Percentiles rank a stretch among this genome's conserved stretches.
Evolutionary conservation across 2,888 invertebrate genomes (phyloP).

Genomic region (Hipparchia semele): DNA sequence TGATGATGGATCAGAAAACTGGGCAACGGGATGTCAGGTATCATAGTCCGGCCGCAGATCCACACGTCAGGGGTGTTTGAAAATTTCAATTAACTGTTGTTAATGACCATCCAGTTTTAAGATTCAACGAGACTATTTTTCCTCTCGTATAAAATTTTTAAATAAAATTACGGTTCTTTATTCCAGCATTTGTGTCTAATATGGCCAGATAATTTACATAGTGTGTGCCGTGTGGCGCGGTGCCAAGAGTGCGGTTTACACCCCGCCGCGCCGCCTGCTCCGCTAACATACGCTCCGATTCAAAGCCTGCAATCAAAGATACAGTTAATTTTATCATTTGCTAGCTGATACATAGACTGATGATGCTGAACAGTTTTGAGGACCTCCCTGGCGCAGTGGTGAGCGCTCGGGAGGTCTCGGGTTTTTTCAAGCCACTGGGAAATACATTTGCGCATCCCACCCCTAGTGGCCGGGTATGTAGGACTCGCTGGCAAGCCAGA

Average conservation of each 20-base stretch:
- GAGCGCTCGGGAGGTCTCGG: too few relatives aligned
- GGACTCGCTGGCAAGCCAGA: too few relatives aligned
- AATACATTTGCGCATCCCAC: too few relatives aligned
- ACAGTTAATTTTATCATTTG: conserved; percentile 15
- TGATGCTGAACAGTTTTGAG: too few relatives aligned
- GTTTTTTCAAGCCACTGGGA: too few relatives aligned
- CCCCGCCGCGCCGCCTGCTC: conserved; percentile 44
- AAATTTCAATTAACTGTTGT: not conserved
- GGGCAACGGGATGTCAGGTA: too few relatives aligned
- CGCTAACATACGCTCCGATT: conserved; percentile 34
- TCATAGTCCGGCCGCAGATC: too few relatives aligned
- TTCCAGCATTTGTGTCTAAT: conserved; percentile 37
- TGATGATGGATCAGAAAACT: too few relatives aligned
- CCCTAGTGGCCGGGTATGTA: too few relatives aligned
- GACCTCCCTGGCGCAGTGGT: too few relatives aligned
- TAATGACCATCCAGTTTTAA: not conserved
- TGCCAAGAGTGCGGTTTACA: conserved; percentile 67
- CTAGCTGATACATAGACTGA: not conserved
- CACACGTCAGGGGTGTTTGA: too few relatives aligned
- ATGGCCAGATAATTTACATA: conserved; percentile 53
- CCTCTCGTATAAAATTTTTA: not conserved
- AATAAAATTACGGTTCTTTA: conserved; percentile 25
- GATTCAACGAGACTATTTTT: not conserved
- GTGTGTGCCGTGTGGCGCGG: conserved; percentile 69
- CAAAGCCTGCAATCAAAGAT: conserved; percentile 31